These are phyloP conservation scores for Clupea harengus DNA, from an alignment of 2,113 vertebrate genomes.

Conservation along the genomic window DNA sequence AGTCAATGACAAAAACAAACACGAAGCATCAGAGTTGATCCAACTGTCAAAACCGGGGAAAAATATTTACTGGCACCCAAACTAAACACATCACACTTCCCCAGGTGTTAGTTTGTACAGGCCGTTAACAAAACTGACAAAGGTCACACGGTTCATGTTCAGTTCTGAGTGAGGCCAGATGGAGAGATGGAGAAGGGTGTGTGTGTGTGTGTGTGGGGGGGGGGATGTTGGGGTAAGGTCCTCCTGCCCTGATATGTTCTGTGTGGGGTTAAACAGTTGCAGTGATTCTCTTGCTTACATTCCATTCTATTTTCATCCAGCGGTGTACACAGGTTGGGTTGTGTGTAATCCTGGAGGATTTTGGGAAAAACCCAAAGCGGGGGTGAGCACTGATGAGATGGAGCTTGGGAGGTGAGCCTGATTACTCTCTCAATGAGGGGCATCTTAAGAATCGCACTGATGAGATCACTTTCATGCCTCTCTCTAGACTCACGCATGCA, in stretches of 20 bases:
- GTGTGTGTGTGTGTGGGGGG: too few species aligned
- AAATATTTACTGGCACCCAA: neutral
- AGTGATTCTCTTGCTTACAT: neutral
- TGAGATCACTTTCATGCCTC: slow-evolving; percentile 27
- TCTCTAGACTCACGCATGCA: slow-evolving; percentile 18
- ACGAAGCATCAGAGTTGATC: neutral
- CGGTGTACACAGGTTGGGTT: neutral
- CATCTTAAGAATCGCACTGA: slow-evolving; percentile 8
- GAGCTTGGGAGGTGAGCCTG: neutral
- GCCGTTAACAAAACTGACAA: neutral
- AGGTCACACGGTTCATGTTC: neutral
- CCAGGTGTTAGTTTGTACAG: neutral
- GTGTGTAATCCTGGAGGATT: neutral
- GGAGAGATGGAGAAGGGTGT: neutral
- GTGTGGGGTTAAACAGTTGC: neutral
- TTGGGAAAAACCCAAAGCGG: neutral
- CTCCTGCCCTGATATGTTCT: neutral
- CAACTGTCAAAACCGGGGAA: neutral
- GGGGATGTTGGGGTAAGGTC: neutral
- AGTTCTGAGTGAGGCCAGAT: neutral
- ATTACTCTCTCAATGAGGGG: slow-evolving; percentile 1
- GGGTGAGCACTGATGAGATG: neutral
- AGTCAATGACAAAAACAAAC: neutral
- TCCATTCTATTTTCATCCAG: slow-evolving; percentile 26
- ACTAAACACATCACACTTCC: neutral